These are phyloP conservation scores for Saccostrea echinata DNA, from an alignment of 1,140 invertebrate species.

Conservation along the genomic window DNA sequence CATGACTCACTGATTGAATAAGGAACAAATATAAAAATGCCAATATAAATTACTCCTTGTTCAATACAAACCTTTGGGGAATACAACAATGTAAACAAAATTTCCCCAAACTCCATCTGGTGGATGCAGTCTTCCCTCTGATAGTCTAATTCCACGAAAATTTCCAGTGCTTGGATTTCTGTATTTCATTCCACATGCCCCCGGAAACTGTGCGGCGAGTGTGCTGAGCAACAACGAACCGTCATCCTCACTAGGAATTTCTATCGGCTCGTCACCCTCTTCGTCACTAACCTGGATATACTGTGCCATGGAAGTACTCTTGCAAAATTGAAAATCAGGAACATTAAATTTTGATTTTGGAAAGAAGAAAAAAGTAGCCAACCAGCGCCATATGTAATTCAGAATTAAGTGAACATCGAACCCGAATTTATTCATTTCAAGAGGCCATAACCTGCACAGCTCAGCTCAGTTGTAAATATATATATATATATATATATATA, in stretches of 20 bases:
- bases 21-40: not conserved
- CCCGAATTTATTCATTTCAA: not conserved
- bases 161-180: conserved; percentile 83
- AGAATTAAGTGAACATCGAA: not conserved
- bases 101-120: conserved; percentile 90
- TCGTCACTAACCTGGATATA: conserved; percentile 85
- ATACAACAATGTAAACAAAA: conserved; percentile 93
- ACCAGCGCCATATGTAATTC: not conserved
- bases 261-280: conserved; percentile 93
- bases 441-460: not conserved
- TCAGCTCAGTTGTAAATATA: not conserved
- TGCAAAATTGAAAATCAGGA: not conserved
- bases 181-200: conserved; percentile 95
- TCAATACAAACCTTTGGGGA: conserved; percentile 88
- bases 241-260: conserved; percentile 89
- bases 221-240: conserved; percentile 91
- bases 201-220: conserved; percentile 93
- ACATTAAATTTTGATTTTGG: not conserved
- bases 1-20: not conserved
- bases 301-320: conserved; percentile 55
- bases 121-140: conserved; percentile 90
- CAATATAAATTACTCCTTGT: not conserved
- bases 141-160: conserved; percentile 90
- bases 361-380: not conserved
- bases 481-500: too few species aligned